A percentile compares a stretch with the other conserved stretches of the same genome.
Evolutionary conservation across 2,113 vertebrate species (phyloP).

Genomic region (Pyxicephalus adspersus): DNA sequence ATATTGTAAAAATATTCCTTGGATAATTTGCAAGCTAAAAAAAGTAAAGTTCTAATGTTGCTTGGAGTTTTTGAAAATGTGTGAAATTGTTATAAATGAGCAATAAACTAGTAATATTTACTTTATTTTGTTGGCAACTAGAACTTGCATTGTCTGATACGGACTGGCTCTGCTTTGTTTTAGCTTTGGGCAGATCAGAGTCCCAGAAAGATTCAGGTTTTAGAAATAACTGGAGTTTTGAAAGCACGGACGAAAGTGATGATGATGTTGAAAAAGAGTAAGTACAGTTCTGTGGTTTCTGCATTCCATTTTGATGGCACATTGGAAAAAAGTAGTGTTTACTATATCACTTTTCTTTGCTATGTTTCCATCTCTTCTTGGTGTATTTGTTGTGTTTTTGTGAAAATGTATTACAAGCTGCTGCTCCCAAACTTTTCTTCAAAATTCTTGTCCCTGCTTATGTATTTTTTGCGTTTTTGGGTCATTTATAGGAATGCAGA

Average conservation of each 20-base stretch:
- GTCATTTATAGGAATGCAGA: too few relatives aligned
- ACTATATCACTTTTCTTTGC: not conserved
- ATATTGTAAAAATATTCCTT: too few relatives aligned
- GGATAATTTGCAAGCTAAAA: too few relatives aligned
- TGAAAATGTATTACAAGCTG: too few relatives aligned
- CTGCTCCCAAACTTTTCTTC: too few relatives aligned
- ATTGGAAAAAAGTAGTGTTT: not conserved
- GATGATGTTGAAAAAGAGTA: conserved; percentile 91
- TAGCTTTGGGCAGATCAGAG: conserved; percentile 91
- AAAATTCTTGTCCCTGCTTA: too few relatives aligned
- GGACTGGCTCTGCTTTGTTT: conserved; percentile 64
- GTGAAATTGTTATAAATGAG: too few relatives aligned
- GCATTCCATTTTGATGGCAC: not conserved
- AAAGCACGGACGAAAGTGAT: conserved; percentile 84
- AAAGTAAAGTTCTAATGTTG: too few relatives aligned
- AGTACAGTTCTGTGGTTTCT: conserved; percentile 69
- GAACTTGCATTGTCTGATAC: conserved; percentile 28
- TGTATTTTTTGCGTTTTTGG: too few relatives aligned
- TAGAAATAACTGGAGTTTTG: conserved; percentile 93
- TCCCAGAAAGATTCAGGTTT: conserved; percentile 90
- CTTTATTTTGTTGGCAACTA: not conserved
- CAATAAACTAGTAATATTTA: not conserved
- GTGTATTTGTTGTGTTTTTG: too few relatives aligned
- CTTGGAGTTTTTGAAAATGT: too few relatives aligned
- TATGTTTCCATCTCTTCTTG: not conserved